A percentile compares a stretch with the other conserved stretches of the same genome.
phyloP scores from a whole-genome alignment of 2,113 vertebrate species.

The Lasiurus borealis region DNA sequence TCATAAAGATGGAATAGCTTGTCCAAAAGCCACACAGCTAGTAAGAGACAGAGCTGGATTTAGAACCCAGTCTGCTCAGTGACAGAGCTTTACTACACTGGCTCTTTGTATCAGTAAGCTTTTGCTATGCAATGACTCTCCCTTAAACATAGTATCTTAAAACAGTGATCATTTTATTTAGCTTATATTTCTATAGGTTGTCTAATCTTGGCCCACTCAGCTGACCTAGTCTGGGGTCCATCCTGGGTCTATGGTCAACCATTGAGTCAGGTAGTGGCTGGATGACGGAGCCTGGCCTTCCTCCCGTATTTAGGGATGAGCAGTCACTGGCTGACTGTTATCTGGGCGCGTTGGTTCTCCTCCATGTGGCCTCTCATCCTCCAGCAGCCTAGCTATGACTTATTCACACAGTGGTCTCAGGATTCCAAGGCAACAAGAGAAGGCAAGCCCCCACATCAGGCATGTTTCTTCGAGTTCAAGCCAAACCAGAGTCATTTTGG shows the following conservation, averaged over 20 bases:
- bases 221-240: neutral
- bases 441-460: neutral
- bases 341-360: neutral
- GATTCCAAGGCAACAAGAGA: neutral
- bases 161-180: neutral
- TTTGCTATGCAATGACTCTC: constrained; percentile 14
- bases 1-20: constrained; percentile 12
- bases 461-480: neutral
- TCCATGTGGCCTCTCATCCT: neutral
- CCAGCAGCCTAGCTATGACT: neutral
- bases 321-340: neutral
- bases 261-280: neutral
- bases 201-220: neutral
- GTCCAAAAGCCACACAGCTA: neutral
- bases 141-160: neutral
- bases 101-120: neutral
- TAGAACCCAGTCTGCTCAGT: neutral
- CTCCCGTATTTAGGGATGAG: neutral
- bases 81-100: neutral
- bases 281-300: neutral
- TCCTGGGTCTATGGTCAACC: neutral
- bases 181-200: neutral
- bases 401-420: neutral
- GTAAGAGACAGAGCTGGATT: neutral
- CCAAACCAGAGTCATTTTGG: neutral